Conservation (phyloP, 2,888 invertebrate species). For the Leptinotarsa juncta region DNA sequence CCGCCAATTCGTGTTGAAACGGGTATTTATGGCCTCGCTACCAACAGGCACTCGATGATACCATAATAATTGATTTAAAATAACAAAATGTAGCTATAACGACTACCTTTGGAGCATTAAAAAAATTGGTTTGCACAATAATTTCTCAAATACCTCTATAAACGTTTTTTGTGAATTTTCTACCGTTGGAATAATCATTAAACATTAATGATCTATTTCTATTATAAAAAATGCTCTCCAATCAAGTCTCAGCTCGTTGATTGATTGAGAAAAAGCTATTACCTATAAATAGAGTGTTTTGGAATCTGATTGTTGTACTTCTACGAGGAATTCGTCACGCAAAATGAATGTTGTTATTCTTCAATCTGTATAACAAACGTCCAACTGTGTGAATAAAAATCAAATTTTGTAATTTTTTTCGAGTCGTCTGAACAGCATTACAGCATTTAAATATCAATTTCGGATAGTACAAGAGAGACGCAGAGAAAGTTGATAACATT, state of each 20-base stretch:
- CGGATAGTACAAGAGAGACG: no score
- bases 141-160: conserved; percentile 12
- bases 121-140: conserved; percentile 9
- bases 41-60: conserved; percentile 24
- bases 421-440: no score
- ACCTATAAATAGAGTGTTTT: no score
- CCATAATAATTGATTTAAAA: conserved; percentile 25
- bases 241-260: neutral
- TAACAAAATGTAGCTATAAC: conserved; percentile 17
- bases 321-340: no score
- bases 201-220: conserved; percentile 5
- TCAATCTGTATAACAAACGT: no score
- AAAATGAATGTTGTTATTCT: no score
- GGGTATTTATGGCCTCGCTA: conserved; percentile 21
- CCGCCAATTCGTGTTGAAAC: conserved; percentile 24
- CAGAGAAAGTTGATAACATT: no score
- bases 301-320: no score
- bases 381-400: no score
- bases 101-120: conserved; percentile 2
- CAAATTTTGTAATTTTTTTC: no score
- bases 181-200: conserved; percentile 2
- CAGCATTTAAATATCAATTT: no score
- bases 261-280: neutral
- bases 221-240: neutral
- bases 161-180: conserved; percentile 15